A percentile compares a stretch with the other conserved stretches of the same genome.
phyloP scores from a whole-genome alignment of 2,113 vertebrate genomes.

The Bolborhynchus lineola region DNA sequence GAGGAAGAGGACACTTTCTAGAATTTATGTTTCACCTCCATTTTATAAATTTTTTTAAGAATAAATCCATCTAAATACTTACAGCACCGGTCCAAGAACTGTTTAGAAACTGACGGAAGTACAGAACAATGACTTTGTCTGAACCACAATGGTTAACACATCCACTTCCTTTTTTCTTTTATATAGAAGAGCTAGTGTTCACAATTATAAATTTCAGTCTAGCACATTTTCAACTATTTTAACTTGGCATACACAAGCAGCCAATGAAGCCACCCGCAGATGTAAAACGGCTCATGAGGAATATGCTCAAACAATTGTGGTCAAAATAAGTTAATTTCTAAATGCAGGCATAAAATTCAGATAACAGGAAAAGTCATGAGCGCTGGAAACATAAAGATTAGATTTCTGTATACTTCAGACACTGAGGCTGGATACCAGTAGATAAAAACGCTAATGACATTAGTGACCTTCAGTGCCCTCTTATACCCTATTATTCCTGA shows the following conservation, averaged over 20 bases:
- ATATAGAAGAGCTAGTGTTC: neutral
- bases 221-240: neutral
- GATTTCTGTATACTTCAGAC: neutral
- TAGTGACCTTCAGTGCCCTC: neutral
- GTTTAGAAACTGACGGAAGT: neutral
- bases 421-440: neutral
- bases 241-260: neutral
- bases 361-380: neutral
- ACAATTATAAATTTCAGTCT: neutral
- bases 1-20: neutral
- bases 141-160: neutral
- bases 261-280: neutral
- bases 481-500: neutral
- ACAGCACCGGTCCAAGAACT: neutral
- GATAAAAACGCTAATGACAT: neutral
- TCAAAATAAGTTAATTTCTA: neutral
- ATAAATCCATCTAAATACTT: neutral
- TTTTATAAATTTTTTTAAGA: neutral
- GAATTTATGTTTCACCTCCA: neutral
- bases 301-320: neutral
- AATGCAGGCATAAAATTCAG: neutral
- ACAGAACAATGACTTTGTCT: neutral
- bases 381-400: neutral
- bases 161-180: neutral
- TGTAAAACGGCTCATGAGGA: neutral